Evolutionary conservation across 2,797 vertebrate species (phyloP).

Genomic region (Silurus aristotelis): DNA sequence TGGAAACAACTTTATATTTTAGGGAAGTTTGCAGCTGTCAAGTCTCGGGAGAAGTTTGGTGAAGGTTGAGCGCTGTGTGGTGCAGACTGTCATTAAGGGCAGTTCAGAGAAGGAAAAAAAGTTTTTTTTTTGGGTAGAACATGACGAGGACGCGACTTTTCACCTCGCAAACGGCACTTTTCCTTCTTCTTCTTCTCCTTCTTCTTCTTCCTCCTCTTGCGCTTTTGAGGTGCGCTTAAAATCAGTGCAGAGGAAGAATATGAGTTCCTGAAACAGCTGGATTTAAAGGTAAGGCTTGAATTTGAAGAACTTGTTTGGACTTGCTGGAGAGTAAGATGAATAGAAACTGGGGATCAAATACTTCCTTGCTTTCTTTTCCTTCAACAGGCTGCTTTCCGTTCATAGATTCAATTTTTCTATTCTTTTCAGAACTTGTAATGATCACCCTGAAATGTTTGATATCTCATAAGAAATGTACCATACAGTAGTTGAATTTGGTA

Average conservation of each 20-base stretch:
- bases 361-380: neutral
- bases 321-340: constrained; percentile 54
- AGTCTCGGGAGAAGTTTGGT: constrained; percentile 19
- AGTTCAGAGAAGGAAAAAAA: neutral
- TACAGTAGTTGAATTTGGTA: no score
- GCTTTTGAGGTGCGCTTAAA: constrained; percentile 47
- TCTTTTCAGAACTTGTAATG: neutral
- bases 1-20: neutral
- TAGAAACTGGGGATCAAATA: neutral
- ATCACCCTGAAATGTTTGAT: neutral
- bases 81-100: neutral
- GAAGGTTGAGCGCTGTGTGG: neutral
- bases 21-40: constrained; percentile 49
- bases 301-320: constrained; percentile 65
- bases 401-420: neutral
- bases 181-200: no score
- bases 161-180: constrained; percentile 30
- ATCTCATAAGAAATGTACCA: neutral
- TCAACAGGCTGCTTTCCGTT: neutral
- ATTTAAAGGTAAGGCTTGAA: constrained; percentile 66
- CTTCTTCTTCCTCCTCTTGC: no score
- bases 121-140: neutral
- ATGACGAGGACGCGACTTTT: constrained; percentile 2
- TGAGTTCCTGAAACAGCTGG: constrained; percentile 68
- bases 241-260: constrained; percentile 64